phyloP scores from a whole-genome alignment of 1,140 invertebrate genomes.

The Battus philenor region DNA sequence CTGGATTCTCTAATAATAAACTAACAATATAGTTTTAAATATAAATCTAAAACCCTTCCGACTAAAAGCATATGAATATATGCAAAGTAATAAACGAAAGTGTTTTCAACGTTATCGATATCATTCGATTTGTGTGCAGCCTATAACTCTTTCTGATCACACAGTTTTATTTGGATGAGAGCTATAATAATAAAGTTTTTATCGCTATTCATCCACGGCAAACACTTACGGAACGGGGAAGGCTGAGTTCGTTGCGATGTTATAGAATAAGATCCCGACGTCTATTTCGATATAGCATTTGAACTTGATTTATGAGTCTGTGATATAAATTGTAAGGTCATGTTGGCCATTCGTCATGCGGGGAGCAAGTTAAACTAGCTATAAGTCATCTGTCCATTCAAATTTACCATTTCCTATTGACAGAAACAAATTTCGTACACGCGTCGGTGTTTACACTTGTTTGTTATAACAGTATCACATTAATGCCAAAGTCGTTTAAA shows the following conservation, averaged over 20 bases:
- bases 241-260: conserved; percentile 43
- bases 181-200: conserved; percentile 70
- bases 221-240: conserved; percentile 41
- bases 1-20: too few species aligned
- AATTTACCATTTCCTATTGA: conserved; percentile 45
- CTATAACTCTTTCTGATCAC: conserved; percentile 42
- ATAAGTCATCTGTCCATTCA: conserved; percentile 49
- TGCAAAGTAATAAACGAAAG: conserved; percentile 10
- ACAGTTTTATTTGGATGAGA: conserved; percentile 60
- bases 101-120: conserved; percentile 6
- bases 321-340: conserved; percentile 64
- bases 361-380: conserved; percentile 52
- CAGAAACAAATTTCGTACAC: conserved; percentile 33
- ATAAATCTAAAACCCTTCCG: conserved; percentile 1
- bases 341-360: conserved; percentile 58
- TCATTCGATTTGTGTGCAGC: conserved; percentile 24
- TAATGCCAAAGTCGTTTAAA: too few species aligned
- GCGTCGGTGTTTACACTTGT: conserved; percentile 18
- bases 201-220: conserved; percentile 52
- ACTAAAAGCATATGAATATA: conserved; percentile 12
- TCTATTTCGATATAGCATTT: conserved; percentile 55
- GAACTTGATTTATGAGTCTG: conserved; percentile 57
- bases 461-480: neutral
- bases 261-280: conserved; percentile 52
- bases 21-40: too few species aligned